Evolutionary conservation across 2,888 invertebrate species (phyloP).

Genomic region (Rhynchonema sp.): DNA sequence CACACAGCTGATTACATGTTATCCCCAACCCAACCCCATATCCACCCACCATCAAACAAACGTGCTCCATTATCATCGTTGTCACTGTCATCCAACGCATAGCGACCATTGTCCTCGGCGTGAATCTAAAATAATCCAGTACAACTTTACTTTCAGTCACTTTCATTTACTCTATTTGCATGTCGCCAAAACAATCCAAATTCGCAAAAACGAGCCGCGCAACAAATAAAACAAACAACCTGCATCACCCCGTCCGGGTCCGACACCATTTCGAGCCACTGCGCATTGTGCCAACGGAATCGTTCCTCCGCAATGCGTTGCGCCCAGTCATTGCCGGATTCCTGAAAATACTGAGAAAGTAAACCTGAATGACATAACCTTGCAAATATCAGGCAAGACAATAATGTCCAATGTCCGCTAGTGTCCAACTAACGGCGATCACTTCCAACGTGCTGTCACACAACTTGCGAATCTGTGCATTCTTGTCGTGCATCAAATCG

Average conservation of each 20-base stretch:
- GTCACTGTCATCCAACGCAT: not conserved
- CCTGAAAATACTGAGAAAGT: conserved; percentile 32
- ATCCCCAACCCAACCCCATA: too few relatives aligned
- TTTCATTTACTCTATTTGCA: too few relatives aligned
- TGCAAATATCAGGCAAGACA: too few relatives aligned
- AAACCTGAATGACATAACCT: too few relatives aligned
- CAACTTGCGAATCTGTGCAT: conserved; percentile 71
- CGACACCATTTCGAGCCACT: conserved; percentile 83
- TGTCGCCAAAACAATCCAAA: too few relatives aligned
- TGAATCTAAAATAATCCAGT: too few relatives aligned
- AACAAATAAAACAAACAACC: too few relatives aligned
- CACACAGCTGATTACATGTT: too few relatives aligned
- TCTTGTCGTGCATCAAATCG: conserved; percentile 91
- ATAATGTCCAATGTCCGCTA: too few relatives aligned
- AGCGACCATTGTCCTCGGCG: too few relatives aligned
- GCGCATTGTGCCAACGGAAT: conserved; percentile 91
- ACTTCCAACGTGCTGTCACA: conserved; percentile 87
- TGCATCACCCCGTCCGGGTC: not conserved
- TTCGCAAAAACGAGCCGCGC: too few relatives aligned
- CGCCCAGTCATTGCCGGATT: conserved; percentile 75
- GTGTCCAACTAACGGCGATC: conserved; percentile 60
- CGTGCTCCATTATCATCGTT: not conserved
- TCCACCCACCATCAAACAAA: not conserved
- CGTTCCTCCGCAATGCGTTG: conserved; percentile 74
- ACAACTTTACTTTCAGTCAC: too few relatives aligned